Evolutionary conservation across 2,888 invertebrate species (phyloP).

Genomic region (Trachelus troglodyta): DNA sequence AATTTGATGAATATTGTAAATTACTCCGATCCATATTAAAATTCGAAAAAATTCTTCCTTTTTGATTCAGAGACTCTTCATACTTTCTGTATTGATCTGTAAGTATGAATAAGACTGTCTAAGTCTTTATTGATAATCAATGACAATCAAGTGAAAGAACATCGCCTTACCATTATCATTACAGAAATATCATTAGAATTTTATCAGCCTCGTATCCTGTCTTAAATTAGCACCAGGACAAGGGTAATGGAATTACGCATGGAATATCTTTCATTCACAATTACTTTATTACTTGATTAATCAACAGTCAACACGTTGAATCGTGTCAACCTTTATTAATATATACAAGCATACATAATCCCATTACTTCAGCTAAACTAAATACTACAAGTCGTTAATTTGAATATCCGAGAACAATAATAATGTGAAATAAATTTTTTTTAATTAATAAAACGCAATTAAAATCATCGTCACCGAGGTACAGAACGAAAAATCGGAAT

Average conservation of each 20-base stretch:
- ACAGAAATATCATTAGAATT: not conserved
- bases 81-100: not conserved
- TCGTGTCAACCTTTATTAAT: not conserved
- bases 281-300: constrained; percentile 2
- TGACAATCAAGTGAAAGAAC: not conserved
- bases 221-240: not conserved
- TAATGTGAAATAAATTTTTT: not conserved
- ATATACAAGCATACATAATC: constrained; percentile 42
- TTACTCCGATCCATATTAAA: not conserved
- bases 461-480: not conserved
- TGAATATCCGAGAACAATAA: not conserved
- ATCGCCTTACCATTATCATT: not conserved
- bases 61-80: not conserved
- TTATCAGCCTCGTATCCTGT: not conserved
- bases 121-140: not conserved
- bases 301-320: not conserved
- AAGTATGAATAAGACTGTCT: not conserved
- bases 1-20: not conserved
- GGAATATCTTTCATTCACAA: constrained; percentile 22
- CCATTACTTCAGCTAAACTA: constrained; percentile 35
- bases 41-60: not conserved
- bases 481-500: not conserved
- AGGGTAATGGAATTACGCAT: constrained; percentile 48
- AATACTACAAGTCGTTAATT: not conserved
- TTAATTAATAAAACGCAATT: not conserved